phyloP scores from a whole-genome alignment of 2,113 vertebrate genomes.

The Oreocharis arfaki region DNA sequence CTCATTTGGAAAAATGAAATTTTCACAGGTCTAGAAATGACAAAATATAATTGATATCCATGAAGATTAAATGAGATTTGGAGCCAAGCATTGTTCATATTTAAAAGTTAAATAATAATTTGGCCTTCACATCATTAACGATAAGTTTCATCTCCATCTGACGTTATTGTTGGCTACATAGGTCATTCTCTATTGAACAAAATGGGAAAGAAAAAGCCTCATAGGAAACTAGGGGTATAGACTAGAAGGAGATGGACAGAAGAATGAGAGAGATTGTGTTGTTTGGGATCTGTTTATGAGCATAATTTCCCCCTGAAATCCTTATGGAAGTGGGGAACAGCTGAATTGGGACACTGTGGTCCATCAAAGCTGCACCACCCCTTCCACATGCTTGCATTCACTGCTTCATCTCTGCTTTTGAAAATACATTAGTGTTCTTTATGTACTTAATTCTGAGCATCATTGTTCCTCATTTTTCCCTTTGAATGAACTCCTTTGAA shows the following conservation, averaged over 20 bases:
- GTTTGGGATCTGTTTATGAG: neutral
- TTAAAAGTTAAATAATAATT: slow-evolving; percentile 58
- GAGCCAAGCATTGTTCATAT: slow-evolving; percentile 39
- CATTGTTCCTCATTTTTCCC: neutral
- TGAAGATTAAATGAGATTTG: slow-evolving; percentile 45
- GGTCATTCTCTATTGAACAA: neutral
- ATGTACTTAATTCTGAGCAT: neutral
- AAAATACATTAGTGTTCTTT: neutral
- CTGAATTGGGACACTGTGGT: neutral
- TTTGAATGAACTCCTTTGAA: slow-evolving; percentile 1
- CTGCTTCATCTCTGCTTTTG: neutral
- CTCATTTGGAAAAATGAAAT: slow-evolving; percentile 49
- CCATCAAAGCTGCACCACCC: neutral
- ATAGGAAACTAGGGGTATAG: neutral
- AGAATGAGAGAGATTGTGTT: neutral
- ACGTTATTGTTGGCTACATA: slow-evolving; percentile 19
- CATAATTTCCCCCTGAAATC: neutral
- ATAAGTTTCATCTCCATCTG: neutral
- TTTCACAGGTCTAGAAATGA: slow-evolving; percentile 41
- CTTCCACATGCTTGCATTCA: neutral
- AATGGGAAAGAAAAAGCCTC: neutral
- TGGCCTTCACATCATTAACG: slow-evolving; percentile 29
- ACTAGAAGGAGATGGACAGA: neutral
- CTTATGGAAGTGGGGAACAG: neutral
- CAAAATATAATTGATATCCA: slow-evolving; percentile 47